Evolutionary conservation across 2,888 invertebrate genomes (phyloP), one percentile per base, ranked within the genome.

Genomic region (Drosophila barbarae): DNA sequence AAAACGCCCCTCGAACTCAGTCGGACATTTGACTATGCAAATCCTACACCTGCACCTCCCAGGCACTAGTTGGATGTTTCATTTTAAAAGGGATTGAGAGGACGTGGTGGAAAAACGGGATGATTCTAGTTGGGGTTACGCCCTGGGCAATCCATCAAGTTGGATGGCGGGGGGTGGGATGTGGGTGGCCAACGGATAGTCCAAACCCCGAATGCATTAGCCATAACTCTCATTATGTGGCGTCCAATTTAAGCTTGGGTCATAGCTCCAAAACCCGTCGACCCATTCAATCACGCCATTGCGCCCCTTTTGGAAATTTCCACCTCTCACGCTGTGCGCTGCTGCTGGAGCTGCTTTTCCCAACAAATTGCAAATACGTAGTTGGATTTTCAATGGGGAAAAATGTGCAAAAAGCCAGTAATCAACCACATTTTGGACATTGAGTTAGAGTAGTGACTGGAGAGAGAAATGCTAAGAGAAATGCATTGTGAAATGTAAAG

Each of bases 141-240:
- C 61, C 70, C 68, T 52, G 21, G 53, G 55, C 52, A 58, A 77
- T 77, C 67, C 57, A 77, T 77, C 80, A 77, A 69, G 60, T 41
- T 47, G 44, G 35, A 35, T 26, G 34, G 41, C 52, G 30, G 28
- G 15, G 5, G 23, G 23, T 23, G 12, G 46, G 18, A 15, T 12
- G 46, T 21, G 32, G 46, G 49, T 23, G 55, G 66, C 53, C 59
- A 65, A 28, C 41, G 44, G 38, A 46, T 52, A 59, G 36, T 23
- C 59, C 42, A 57, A 38, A 52, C 59, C 65, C 57, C 44, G 51
- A 67, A 74, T 81, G 79, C 84, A 80, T 84, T 80, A 80, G 82
- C 79, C 74, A 82, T 84, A 80, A 80, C 79, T 84, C 82, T 81
- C 80, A 79, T 79, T 79, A 79, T 76, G 74, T 72, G 57, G 54